phyloP scores from a whole-genome alignment of 2,797 vertebrate genomes.

The Prunella strophiata region DNA sequence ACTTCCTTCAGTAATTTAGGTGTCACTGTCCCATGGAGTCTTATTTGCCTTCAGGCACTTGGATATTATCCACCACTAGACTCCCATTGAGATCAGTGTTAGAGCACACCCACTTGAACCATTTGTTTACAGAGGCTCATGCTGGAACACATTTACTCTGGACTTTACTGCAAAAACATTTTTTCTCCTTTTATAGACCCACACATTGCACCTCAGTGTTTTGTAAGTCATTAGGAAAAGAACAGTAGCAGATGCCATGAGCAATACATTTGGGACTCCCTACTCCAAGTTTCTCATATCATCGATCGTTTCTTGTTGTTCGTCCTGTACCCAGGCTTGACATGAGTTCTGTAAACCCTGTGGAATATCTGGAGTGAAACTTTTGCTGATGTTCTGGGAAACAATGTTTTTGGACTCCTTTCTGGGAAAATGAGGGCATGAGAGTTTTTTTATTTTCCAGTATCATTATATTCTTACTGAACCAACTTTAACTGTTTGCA shows the following conservation, averaged over 20 bases:
- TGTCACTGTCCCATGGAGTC: neutral
- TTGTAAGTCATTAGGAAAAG: neutral
- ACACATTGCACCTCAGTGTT: neutral
- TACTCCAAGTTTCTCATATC: neutral
- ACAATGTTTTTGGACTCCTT: neutral
- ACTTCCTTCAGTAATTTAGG: neutral
- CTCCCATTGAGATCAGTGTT: neutral
- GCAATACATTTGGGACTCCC: neutral
- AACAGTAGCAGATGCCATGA: neutral
- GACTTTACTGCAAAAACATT: neutral
- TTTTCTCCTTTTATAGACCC: neutral
- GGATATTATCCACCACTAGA: neutral
- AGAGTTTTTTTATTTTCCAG: neutral
- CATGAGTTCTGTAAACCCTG: neutral
- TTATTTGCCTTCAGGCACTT: neutral
- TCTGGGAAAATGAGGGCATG: slow-evolving; percentile 32
- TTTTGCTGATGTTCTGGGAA: slow-evolving; percentile 33
- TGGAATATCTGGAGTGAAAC: neutral
- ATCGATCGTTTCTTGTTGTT: rapidly evolving
- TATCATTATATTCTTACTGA: neutral
- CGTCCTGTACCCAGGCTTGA: neutral
- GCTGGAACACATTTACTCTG: neutral
- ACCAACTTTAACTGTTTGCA: neutral
- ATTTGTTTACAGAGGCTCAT: neutral
- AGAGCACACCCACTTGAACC: neutral